A percentile compares a stretch with the other conserved stretches of the same genome.
Evolutionary conservation across 2,888 invertebrate species (phyloP).

Genomic region (Pheosia tremula): DNA sequence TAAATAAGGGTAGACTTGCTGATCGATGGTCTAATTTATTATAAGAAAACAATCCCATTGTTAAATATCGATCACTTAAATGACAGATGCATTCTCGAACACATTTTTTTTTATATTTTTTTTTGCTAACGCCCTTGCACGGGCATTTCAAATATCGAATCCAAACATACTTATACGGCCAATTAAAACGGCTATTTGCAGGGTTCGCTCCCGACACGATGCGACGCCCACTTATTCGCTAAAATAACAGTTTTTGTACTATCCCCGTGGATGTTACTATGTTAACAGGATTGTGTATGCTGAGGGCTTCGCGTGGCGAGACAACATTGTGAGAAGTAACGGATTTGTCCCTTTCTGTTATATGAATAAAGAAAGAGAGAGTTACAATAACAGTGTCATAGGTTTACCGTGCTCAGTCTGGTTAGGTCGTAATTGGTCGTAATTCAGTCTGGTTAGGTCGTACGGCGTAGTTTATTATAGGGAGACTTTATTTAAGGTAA

Average conservation of each 20-base stretch:
- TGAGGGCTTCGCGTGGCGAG: no score
- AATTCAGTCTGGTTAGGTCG: no score
- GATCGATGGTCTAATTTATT: conserved; percentile 17
- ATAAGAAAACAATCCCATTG: conserved; percentile 24
- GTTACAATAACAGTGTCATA: neutral
- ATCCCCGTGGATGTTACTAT: neutral
- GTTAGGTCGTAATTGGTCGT: no score
- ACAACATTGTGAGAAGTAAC: neutral
- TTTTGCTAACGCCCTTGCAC: conserved; percentile 48
- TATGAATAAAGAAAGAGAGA: neutral
- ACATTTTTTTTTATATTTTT: conserved; percentile 29
- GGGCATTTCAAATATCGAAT: conserved; percentile 57
- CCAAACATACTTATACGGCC: conserved; percentile 67
- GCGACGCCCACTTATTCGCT: conserved; percentile 60
- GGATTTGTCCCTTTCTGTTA: neutral
- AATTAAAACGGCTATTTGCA: conserved; percentile 71
- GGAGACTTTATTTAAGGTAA: no score
- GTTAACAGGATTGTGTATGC: no score
- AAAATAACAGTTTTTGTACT: conserved; percentile 65
- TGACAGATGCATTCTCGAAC: conserved; percentile 51
- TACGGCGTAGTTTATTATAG: no score
- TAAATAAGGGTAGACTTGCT: no score
- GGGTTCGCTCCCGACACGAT: conserved; percentile 56
- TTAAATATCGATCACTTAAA: conserved; percentile 44
- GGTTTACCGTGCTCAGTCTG: no score